These are phyloP conservation scores for Conus betulinus DNA, from an alignment of 1,140 invertebrate genomes.

Conservation along the genomic window DNA sequence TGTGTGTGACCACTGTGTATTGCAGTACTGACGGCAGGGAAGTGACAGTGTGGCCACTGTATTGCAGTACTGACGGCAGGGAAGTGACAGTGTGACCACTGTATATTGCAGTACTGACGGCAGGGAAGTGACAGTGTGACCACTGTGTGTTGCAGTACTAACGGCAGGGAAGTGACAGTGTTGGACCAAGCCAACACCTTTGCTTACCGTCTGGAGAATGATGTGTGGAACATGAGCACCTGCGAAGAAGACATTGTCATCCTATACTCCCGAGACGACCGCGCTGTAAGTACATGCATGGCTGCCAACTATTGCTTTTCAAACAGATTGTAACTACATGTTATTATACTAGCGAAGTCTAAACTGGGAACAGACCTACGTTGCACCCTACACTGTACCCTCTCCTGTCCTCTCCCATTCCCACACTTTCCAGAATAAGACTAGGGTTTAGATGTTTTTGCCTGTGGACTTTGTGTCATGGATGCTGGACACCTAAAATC, in stretches of 20 bases:
- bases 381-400: no score
- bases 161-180: neutral
- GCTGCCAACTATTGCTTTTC: no score
- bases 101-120: neutral
- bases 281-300: slow-evolving; percentile 41
- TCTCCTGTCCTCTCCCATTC: no score
- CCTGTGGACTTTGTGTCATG: no score
- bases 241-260: slow-evolving; percentile 60
- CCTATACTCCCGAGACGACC: slow-evolving; percentile 51
- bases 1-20: neutral
- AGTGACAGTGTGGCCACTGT: neutral
- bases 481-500: no score
- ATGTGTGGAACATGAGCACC: slow-evolving; percentile 52
- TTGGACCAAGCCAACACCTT: slow-evolving; percentile 45
- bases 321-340: no score
- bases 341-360: no score
- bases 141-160: neutral
- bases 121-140: neutral
- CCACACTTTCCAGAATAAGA: no score
- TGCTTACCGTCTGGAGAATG: slow-evolving; percentile 46
- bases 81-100: no score
- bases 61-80: no score
- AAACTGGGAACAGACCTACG: no score
- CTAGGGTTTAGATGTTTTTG: no score
- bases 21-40: neutral